These are phyloP conservation scores for Parotia lawesii DNA, from an alignment of 2,113 vertebrate species.

Conservation along the genomic window DNA sequence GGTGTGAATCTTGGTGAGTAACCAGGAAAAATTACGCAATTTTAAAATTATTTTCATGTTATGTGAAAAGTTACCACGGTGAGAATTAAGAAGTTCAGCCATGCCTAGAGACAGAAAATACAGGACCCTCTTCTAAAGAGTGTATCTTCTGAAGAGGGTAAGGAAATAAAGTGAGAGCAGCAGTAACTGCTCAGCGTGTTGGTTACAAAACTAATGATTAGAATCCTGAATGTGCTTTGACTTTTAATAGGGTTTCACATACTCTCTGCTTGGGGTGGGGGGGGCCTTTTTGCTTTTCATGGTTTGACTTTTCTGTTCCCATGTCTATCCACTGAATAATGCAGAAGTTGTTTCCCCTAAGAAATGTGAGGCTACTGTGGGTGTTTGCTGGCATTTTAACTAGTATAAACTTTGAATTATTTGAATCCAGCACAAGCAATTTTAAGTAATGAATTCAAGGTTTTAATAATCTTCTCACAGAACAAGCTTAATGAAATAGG, in stretches of 20 bases:
- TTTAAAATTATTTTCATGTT: neutral
- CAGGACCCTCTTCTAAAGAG: neutral
- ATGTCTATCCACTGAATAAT: neutral
- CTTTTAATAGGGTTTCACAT: neutral
- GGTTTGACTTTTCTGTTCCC: neutral
- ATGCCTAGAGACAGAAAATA: neutral
- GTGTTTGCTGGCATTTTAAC: neutral
- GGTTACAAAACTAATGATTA: neutral
- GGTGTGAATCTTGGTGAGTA: neutral
- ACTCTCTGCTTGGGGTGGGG: neutral
- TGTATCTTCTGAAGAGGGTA: neutral
- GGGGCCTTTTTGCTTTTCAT: neutral
- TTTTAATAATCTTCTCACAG: constrained; percentile 55
- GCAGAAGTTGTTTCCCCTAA: neutral
- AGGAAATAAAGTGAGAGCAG: neutral
- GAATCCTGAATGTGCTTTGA: neutral
- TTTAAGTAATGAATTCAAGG: neutral
- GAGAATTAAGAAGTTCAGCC: neutral
- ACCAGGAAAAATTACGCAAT: neutral
- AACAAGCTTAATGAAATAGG: constrained; percentile 62
- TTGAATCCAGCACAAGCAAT: neutral
- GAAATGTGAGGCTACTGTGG: neutral
- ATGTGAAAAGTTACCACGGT: neutral
- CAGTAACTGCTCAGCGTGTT: neutral
- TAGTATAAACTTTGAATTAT: neutral